Conservation (phyloP, 2,113 vertebrate genomes). For the Synodontis membranacea region DNA sequence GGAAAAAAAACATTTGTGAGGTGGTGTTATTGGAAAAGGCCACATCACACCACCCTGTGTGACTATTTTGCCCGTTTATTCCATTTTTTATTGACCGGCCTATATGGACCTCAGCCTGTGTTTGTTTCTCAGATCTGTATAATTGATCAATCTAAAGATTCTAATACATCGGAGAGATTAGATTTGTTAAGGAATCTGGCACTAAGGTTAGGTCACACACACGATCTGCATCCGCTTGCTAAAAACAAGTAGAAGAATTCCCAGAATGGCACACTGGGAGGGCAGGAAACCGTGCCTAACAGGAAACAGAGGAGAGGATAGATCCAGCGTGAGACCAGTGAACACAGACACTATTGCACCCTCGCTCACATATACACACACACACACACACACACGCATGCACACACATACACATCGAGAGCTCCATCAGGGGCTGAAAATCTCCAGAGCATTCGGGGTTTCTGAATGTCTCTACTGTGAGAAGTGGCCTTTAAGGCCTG, state of each 20-base stretch:
- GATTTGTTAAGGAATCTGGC: neutral
- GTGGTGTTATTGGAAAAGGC: neutral
- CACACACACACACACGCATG: too few species aligned
- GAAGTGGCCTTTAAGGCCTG: slow-evolving; percentile 8
- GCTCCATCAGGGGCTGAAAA: slow-evolving; percentile 20
- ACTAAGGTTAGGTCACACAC: slow-evolving; percentile 11
- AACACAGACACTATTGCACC: slow-evolving; percentile 27
- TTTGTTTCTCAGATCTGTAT: neutral
- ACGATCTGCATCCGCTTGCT: slow-evolving; percentile 26
- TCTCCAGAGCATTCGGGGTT: slow-evolving; percentile 30
- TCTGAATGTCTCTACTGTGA: slow-evolving; percentile 42
- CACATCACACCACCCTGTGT: neutral
- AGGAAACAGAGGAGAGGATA: slow-evolving; percentile 39
- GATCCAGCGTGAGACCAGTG: slow-evolving; percentile 20
- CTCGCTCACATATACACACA: slow-evolving; percentile 17
- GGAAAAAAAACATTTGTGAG: neutral
- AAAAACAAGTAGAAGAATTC: slow-evolving; percentile 22
- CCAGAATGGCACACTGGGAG: slow-evolving; percentile 25
- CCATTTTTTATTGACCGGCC: neutral
- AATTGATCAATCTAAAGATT: neutral
- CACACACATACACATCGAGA: slow-evolving; percentile 26
- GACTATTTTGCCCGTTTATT: neutral
- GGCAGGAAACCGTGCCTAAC: slow-evolving; percentile 40
- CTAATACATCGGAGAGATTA: neutral
- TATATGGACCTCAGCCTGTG: neutral